A percentile compares a stretch with the other conserved stretches of the same genome.
phyloP scores from a whole-genome alignment of 1,140 invertebrate species.

The Leptinotarsa defecta region DNA sequence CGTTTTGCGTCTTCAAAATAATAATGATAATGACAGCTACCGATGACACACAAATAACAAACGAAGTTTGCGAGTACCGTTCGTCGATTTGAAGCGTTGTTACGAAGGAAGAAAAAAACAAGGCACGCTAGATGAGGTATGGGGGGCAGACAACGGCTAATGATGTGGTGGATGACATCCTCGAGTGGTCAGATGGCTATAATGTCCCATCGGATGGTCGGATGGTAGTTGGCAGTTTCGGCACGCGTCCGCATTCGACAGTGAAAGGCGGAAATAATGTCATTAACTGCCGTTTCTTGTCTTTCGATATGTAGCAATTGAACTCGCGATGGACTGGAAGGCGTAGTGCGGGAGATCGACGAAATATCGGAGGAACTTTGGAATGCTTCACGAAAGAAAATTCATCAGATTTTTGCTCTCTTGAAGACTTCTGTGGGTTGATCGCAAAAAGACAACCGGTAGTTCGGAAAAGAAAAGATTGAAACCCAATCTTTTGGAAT shows the following conservation, averaged over 20 bases:
- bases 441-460: no score
- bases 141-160: conserved; percentile 22
- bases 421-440: no score
- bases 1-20: no score
- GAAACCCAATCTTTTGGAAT: no score
- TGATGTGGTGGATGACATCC: conserved; percentile 36
- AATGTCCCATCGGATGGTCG: conserved; percentile 27
- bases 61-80: conserved; percentile 11
- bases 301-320: conserved; percentile 6
- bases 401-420: no score
- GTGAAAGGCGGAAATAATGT: conserved; percentile 41
- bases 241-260: conserved; percentile 38
- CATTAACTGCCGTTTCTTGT: conserved; percentile 25
- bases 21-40: no score
- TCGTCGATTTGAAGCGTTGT: neutral
- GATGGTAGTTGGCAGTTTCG: conserved; percentile 28
- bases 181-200: conserved; percentile 36
- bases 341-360: neutral
- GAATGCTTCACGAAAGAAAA: no score
- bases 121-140: conserved; percentile 20
- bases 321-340: neutral
- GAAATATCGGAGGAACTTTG: neutral
- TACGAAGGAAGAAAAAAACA: neutral
- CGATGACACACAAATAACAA: neutral
- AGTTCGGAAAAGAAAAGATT: no score